These are phyloP conservation scores for Ictidomys tridecemlineatus DNA, from an alignment of 2,113 vertebrate genomes.

Conservation along the genomic window DNA sequence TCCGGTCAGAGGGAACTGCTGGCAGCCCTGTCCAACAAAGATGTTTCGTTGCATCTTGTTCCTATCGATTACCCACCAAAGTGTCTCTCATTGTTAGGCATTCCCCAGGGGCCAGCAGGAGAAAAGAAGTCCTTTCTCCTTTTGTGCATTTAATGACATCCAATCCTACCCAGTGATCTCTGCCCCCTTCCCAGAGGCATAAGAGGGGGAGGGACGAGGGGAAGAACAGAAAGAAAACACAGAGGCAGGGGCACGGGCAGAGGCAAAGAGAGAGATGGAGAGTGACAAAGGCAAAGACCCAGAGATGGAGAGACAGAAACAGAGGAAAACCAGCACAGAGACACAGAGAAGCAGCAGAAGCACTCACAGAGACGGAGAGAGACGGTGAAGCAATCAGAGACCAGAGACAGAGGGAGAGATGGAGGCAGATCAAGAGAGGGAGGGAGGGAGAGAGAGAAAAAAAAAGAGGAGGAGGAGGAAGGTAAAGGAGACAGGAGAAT, in stretches of 20 bases:
- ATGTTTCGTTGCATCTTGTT: constrained; percentile 86
- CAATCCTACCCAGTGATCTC: constrained; percentile 82
- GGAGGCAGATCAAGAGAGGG: too few relatives aligned
- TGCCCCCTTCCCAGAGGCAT: constrained; percentile 76
- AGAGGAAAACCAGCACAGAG: neutral
- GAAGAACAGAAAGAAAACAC: constrained; percentile 48
- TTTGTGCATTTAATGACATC: constrained; percentile 81
- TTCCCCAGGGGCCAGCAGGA: constrained; percentile 81
- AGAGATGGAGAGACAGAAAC: neutral
- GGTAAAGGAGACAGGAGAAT: neutral
- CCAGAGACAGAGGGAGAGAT: neutral
- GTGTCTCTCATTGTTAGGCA: constrained; percentile 86
- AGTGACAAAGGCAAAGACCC: neutral
- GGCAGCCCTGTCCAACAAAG: constrained; percentile 84
- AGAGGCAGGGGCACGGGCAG: neutral
- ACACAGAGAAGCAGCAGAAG: neutral
- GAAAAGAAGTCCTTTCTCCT: constrained; percentile 78
- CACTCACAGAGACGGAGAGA: neutral
- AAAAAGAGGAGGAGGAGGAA: too few relatives aligned
- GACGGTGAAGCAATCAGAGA: neutral
- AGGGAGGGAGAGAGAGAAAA: too few relatives aligned
- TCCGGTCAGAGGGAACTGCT: constrained; percentile 66
- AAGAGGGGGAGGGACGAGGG: constrained; percentile 52
- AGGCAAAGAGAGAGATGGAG: neutral
- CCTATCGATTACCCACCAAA: constrained; percentile 87